These are phyloP conservation scores for Aphelenchoides besseyi DNA, from an alignment of 1,140 invertebrate genomes.

Conservation along the genomic window DNA sequence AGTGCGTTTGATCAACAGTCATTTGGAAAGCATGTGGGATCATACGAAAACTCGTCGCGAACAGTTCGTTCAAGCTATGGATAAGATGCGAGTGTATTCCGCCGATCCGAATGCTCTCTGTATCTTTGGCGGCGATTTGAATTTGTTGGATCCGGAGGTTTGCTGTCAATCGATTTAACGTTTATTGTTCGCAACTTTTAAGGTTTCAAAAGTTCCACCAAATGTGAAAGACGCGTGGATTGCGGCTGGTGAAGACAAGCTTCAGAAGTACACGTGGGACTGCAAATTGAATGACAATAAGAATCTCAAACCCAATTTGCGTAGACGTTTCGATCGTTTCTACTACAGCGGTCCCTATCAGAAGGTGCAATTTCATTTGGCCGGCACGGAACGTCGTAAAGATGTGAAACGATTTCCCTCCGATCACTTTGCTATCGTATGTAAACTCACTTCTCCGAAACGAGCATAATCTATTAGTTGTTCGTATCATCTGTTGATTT, in stretches of 20 bases:
- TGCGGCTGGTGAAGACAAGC: constrained; percentile 24
- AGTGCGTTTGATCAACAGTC: constrained; percentile 47
- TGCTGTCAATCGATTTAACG: constrained; percentile 2
- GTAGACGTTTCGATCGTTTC: constrained; percentile 43
- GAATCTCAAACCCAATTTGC: not conserved
- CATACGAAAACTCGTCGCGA: constrained; percentile 26
- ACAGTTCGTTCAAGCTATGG: constrained; percentile 47
- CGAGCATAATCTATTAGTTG: not conserved
- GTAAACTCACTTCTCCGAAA: constrained; percentile 36
- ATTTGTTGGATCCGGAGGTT: constrained; percentile 42
- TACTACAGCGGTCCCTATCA: constrained; percentile 27
- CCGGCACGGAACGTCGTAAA: constrained; percentile 34
- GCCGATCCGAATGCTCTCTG: constrained; percentile 25
- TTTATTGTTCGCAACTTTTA: constrained; percentile 19
- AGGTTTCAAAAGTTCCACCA: constrained; percentile 30
- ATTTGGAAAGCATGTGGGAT: constrained; percentile 50
- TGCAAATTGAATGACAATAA: constrained; percentile 35
- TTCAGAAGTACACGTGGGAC: constrained; percentile 38
- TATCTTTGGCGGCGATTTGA: constrained; percentile 42
- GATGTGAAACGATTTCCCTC: constrained; percentile 34
- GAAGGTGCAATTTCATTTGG: constrained; percentile 37
- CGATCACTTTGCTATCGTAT: constrained; percentile 42
- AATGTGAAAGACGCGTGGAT: constrained; percentile 38
- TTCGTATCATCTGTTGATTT: too few relatives aligned
- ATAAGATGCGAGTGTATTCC: constrained; percentile 27